phyloP scores from a whole-genome alignment of 2,888 invertebrate genomes.

The Torymus tubicola region DNA sequence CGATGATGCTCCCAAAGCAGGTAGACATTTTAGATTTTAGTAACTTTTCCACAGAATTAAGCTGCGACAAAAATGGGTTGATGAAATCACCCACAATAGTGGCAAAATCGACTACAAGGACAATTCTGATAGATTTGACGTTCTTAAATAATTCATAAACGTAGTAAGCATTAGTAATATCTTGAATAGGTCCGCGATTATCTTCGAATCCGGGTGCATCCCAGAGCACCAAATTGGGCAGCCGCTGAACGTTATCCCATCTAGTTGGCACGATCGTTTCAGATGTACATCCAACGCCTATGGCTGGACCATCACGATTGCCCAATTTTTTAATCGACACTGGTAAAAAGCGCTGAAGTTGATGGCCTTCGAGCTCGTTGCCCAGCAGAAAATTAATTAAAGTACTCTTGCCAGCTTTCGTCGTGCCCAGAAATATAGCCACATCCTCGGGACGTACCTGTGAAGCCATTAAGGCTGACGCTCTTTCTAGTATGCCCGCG shows the following conservation, averaged over 20 bases:
- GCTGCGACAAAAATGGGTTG: neutral
- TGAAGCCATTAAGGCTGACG: too few relatives aligned
- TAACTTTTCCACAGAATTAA: neutral
- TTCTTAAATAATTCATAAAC: neutral
- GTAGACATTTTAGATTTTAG: neutral
- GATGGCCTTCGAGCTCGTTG: neutral
- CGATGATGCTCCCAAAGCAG: neutral
- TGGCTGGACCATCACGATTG: neutral
- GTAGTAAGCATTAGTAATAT: neutral
- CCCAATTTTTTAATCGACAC: neutral
- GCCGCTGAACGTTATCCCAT: neutral
- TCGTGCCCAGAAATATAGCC: neutral
- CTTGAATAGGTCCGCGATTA: neutral
- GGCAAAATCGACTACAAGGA: neutral
- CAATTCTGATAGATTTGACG: neutral
- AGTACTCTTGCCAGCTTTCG: neutral
- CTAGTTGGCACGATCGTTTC: neutral
- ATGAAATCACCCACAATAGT: neutral
- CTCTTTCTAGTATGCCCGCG: too few relatives aligned
- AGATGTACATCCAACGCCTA: neutral
- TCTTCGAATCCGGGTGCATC: neutral
- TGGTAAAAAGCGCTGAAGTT: neutral
- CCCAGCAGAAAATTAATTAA: conserved; percentile 1
- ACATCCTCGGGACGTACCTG: neutral
- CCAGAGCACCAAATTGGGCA: neutral